A percentile compares a stretch with the other conserved stretches of the same genome.
Conservation (phyloP, 2,797 vertebrate species). For the Scyliorhinus canicula region DNA sequence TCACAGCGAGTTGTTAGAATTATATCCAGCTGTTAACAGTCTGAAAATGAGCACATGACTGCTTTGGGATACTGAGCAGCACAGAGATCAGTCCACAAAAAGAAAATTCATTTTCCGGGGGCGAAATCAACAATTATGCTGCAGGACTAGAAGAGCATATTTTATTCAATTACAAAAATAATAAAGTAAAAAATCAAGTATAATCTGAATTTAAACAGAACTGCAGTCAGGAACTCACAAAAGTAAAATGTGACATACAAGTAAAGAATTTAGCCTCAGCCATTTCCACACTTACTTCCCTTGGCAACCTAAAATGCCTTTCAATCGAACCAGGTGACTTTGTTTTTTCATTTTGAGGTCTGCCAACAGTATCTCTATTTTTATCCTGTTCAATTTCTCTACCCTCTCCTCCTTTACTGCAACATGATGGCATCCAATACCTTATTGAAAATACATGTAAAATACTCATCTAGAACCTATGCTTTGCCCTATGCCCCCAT, state of each 20-base stretch:
- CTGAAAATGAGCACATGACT: background rate
- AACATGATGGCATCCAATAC: background rate
- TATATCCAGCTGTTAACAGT: background rate
- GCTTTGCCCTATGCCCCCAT: background rate
- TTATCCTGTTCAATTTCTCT: background rate
- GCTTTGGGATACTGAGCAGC: background rate
- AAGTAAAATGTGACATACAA: background rate
- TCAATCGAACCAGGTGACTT: background rate
- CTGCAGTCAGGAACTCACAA: no score
- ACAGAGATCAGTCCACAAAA: background rate
- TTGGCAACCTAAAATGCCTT: background rate
- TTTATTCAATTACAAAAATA: no score
- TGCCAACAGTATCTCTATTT: background rate
- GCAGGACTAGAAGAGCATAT: background rate
- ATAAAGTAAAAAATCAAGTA: no score
- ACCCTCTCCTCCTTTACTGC: background rate
- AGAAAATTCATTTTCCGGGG: background rate
- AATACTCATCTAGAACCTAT: background rate
- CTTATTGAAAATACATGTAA: background rate
- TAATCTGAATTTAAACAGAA: no score
- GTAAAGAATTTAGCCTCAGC: no score
- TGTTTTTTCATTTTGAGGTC: background rate
- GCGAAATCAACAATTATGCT: background rate
- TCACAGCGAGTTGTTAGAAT: background rate
- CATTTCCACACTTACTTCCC: background rate